A percentile compares a stretch with the other conserved stretches of the same genome.
phyloP scores from a whole-genome alignment of 2,113 vertebrate genomes.

The Oreochromis aureus region DNA sequence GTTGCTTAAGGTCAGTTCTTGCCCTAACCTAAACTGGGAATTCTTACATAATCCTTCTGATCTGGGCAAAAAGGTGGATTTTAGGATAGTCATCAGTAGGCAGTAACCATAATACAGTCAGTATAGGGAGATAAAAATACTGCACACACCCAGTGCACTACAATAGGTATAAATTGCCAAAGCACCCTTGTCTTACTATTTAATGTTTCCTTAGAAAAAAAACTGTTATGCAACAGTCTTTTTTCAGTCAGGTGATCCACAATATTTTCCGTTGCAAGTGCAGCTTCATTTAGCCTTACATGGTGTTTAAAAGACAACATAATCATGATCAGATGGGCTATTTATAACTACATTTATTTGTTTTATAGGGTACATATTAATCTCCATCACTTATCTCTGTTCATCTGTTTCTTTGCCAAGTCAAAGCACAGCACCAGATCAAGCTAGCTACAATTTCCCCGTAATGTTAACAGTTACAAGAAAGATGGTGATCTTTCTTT shows the following conservation, averaged over 20 bases:
- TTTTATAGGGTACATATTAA: not conserved
- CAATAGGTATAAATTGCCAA: not conserved
- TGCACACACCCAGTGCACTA: not conserved
- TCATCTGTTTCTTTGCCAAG: not conserved
- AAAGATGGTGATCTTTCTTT: not conserved
- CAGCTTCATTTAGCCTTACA: not conserved
- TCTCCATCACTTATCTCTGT: not conserved
- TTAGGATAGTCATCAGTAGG: not conserved
- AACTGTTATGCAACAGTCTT: constrained; percentile 13
- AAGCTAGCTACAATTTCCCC: not conserved
- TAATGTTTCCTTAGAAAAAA: not conserved
- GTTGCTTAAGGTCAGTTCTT: not conserved
- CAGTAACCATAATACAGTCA: not conserved
- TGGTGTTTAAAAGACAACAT: not conserved
- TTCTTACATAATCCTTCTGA: constrained; percentile 39
- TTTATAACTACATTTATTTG: not conserved
- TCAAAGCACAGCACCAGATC: not conserved
- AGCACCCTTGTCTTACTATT: not conserved
- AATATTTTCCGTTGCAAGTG: not conserved
- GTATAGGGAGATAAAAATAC: not conserved
- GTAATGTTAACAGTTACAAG: not conserved
- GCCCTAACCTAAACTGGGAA: not conserved
- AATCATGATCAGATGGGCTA: not conserved
- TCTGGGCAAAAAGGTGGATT: constrained; percentile 17
- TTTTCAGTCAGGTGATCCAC: not conserved